Evolutionary conservation across 2,797 vertebrate genomes (phyloP).

Genomic region (Oryzias sinensis): DNA sequence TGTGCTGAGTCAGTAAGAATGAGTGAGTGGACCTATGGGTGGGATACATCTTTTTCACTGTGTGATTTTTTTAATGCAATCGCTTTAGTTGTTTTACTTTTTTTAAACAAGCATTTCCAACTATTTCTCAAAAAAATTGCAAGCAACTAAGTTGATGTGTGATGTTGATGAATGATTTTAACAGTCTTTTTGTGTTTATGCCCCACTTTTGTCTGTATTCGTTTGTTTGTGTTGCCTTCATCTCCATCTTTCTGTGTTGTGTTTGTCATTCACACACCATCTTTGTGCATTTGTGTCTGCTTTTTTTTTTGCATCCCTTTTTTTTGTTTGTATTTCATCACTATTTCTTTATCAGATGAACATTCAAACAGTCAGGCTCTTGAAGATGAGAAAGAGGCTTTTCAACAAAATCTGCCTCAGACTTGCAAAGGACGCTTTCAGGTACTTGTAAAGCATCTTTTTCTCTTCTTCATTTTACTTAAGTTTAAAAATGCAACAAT

Average conservation of each 20-base stretch:
- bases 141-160: slow-evolving; percentile 40
- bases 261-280: slow-evolving; percentile 34
- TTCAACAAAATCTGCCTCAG: slow-evolving; percentile 49
- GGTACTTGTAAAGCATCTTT: slow-evolving; percentile 44
- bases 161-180: slow-evolving; percentile 46
- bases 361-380: slow-evolving; percentile 57
- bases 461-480: not conserved
- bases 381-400: slow-evolving; percentile 57
- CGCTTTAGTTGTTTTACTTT: slow-evolving; percentile 34
- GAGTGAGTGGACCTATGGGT: slow-evolving; percentile 61
- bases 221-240: slow-evolving; percentile 35
- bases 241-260: slow-evolving; percentile 43
- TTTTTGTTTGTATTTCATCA: slow-evolving; percentile 63
- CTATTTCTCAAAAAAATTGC: slow-evolving; percentile 54
- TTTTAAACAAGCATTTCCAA: slow-evolving; percentile 47
- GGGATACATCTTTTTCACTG: slow-evolving; percentile 48
- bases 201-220: slow-evolving; percentile 56
- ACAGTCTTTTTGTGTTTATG: slow-evolving; percentile 58
- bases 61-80: slow-evolving; percentile 40
- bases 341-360: slow-evolving; percentile 66
- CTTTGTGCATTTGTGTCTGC: slow-evolving; percentile 47
- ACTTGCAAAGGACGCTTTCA: slow-evolving; percentile 77
- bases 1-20: slow-evolving; percentile 56
- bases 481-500: slow-evolving; percentile 3
- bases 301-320: slow-evolving; percentile 44